Conservation (phyloP, 2,888 invertebrate genomes). For the Lymantria dispar region DNA sequence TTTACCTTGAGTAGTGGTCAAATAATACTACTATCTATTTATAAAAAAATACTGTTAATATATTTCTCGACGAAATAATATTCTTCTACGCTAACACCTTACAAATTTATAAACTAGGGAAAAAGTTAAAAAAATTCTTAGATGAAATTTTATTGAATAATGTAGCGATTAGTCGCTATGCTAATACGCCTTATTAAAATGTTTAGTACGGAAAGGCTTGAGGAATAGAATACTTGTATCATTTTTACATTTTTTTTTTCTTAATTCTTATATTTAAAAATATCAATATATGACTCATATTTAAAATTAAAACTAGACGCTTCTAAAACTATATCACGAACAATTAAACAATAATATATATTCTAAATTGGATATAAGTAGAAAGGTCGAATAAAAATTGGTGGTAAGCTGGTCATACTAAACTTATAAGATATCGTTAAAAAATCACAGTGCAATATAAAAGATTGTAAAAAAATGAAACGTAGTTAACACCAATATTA, state of each 20-base stretch:
- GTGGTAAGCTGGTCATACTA: no score
- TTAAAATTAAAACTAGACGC: no score
- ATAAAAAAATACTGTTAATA: slow-evolving; percentile 51
- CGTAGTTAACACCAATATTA: slow-evolving; percentile 23
- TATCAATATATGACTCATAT: no score
- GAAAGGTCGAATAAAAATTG: no score
- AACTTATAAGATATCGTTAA: not conserved
- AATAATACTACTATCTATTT: slow-evolving; percentile 62
- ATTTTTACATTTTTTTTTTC: slow-evolving; percentile 10
- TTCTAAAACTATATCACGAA: no score
- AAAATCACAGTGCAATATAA: not conserved
- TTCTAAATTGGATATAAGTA: no score
- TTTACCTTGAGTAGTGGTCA: slow-evolving; percentile 55
- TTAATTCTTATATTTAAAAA: no score
- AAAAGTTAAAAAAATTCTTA: slow-evolving; percentile 64
- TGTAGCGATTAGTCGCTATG: slow-evolving; percentile 57
- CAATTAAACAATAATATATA: no score
- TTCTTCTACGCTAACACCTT: slow-evolving; percentile 79
- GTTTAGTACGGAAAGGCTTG: slow-evolving; percentile 54
- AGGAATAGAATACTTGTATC: slow-evolving; percentile 28
- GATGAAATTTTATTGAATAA: slow-evolving; percentile 53
- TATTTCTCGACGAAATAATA: slow-evolving; percentile 74
- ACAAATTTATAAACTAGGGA: slow-evolving; percentile 67
- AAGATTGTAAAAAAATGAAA: slow-evolving; percentile 9
- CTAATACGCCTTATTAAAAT: slow-evolving; percentile 56